These are phyloP conservation scores for Lutjanus argentimaculatus DNA, from an alignment of 2,797 vertebrate genomes.

Conservation along the genomic window DNA sequence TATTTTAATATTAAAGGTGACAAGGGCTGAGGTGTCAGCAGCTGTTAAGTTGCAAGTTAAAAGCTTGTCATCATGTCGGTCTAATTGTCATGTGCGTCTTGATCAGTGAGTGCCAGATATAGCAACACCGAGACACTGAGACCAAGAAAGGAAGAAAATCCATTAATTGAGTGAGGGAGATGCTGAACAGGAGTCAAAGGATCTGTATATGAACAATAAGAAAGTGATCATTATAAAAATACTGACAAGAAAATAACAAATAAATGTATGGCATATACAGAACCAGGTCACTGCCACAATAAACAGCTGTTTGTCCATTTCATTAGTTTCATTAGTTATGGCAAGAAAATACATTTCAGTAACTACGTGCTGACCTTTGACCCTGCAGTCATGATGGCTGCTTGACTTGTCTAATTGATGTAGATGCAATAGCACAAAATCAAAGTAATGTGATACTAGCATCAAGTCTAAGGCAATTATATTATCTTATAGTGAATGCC, in stretches of 20 bases:
- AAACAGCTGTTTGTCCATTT: not conserved
- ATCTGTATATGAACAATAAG: not conserved
- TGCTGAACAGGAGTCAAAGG: slow-evolving; percentile 6
- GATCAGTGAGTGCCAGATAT: slow-evolving; percentile 31
- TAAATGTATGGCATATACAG: not conserved
- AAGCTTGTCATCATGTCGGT: slow-evolving; percentile 48
- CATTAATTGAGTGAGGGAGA: slow-evolving; percentile 11
- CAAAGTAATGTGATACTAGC: not conserved
- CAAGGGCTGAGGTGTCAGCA: slow-evolving; percentile 34
- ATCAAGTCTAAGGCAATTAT: not conserved
- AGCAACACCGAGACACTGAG: slow-evolving; percentile 31
- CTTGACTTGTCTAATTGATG: not conserved
- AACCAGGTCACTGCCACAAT: not conserved
- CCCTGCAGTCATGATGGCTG: not conserved
- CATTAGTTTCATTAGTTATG: slow-evolving; percentile 4
- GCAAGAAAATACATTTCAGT: not conserved
- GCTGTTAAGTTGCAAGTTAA: slow-evolving; percentile 41
- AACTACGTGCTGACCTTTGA: slow-evolving; percentile 19
- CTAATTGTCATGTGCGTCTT: slow-evolving; percentile 48
- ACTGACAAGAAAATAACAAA: not conserved
- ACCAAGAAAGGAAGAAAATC: slow-evolving; percentile 11
- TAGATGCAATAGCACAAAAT: not conserved
- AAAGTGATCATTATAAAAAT: not conserved
- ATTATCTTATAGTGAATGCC: not conserved
- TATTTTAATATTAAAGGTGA: slow-evolving; percentile 41